These are phyloP conservation scores for Emydocephalus ijimae DNA, from an alignment of 2,113 vertebrate genomes.

Conservation along the genomic window DNA sequence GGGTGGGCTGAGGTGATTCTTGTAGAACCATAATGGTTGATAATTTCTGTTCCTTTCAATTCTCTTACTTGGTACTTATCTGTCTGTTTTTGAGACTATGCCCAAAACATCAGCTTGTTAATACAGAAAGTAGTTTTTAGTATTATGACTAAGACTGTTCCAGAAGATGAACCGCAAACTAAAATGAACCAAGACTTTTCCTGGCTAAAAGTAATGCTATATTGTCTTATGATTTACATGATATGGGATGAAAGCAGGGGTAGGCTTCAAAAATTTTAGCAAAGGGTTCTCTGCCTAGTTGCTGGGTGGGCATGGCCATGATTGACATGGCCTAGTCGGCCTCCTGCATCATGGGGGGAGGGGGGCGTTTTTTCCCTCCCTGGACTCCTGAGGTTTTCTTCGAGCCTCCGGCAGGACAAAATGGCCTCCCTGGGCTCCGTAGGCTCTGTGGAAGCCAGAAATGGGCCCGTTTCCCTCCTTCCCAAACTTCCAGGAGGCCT, in stretches of 20 bases:
- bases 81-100: neutral
- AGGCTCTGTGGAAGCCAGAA: too few species aligned
- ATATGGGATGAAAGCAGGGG: neutral
- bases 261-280: too few species aligned
- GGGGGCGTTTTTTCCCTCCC: too few species aligned
- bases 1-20: neutral
- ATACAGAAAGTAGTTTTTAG: conserved; percentile 9
- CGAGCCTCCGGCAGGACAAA: too few species aligned
- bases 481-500: too few species aligned
- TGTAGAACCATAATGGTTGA: neutral
- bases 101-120: conserved; percentile 7
- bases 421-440: too few species aligned
- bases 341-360: too few species aligned
- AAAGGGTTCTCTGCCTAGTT: too few species aligned
- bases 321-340: too few species aligned
- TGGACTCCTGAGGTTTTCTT: too few species aligned
- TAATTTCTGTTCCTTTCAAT: neutral
- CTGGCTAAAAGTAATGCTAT: conserved; percentile 21
- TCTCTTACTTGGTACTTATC: neutral
- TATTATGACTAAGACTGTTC: neutral
- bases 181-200: conserved; percentile 3
- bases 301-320: too few species aligned
- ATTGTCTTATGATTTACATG: conserved; percentile 33
- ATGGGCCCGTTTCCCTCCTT: too few species aligned
- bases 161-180: neutral